phyloP scores from a whole-genome alignment of 2,797 vertebrate genomes.

The Schizopygopsis malacanthus region DNA sequence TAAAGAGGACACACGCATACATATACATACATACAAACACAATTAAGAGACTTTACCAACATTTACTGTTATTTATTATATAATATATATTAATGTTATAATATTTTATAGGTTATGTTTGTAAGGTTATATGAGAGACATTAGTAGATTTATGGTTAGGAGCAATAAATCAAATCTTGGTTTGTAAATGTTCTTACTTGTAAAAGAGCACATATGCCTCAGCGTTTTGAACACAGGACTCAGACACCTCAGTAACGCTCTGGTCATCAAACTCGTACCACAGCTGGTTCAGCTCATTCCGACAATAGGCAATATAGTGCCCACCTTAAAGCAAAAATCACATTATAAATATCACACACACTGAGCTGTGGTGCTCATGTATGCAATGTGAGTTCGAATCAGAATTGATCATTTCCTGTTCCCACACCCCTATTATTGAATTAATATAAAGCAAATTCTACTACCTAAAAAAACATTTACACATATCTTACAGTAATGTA shows the following conservation, averaged over 20 bases:
- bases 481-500: background rate
- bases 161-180: background rate
- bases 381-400: background rate
- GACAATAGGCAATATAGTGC: conserved; percentile 97
- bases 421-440: background rate
- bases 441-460: background rate
- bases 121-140: background rate
- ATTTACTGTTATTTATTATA: background rate
- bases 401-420: background rate
- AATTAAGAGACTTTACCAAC: background rate
- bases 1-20: background rate
- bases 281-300: conserved; percentile 91
- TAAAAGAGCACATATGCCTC: conserved; percentile 99
- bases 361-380: background rate
- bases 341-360: conserved; percentile 34
- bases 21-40: no score
- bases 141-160: background rate
- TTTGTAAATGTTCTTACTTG: conserved; percentile 83
- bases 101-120: background rate
- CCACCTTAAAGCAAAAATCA: conserved; percentile 81
- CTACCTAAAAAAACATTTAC: background rate
- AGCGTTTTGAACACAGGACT: conserved; percentile 94
- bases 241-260: conserved; percentile 95
- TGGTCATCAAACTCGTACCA: conserved; percentile 99
- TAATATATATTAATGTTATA: background rate